A percentile compares a stretch with the other conserved stretches of the same genome.
These are phyloP conservation scores for Eristalis tenax DNA, from an alignment of 2,888 invertebrate genomes.

Conservation along the genomic window DNA sequence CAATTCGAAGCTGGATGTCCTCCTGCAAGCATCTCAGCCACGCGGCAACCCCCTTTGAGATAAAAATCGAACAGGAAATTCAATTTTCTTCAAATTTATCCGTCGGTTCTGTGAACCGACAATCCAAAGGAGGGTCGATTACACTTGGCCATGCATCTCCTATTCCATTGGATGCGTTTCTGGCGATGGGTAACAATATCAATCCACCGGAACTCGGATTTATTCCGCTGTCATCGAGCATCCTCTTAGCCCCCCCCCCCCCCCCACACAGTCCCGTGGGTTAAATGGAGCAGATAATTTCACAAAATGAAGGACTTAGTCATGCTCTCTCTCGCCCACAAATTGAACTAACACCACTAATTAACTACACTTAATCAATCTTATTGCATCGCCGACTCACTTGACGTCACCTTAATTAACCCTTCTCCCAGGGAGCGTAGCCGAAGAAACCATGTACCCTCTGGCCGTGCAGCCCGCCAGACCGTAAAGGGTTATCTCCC, in stretches of 20 bases:
- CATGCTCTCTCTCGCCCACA: constrained; percentile 17
- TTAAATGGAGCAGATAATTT: constrained; percentile 46
- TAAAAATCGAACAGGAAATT: background rate
- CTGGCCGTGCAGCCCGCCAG: background rate
- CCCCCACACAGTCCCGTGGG: background rate
- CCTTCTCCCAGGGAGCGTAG: constrained; percentile 32
- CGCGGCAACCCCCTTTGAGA: no score
- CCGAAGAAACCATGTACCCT: constrained; percentile 23
- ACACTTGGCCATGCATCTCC: background rate
- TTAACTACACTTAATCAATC: constrained; percentile 69
- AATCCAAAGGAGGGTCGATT: background rate
- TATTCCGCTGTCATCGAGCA: constrained; percentile 13
- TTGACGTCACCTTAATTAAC: constrained; percentile 60
- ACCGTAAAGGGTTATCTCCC: constrained; percentile 29
- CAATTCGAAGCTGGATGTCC: no score
- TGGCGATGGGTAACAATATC: constrained; percentile 20
- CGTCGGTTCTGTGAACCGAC: background rate
- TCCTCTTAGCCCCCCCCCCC: background rate
- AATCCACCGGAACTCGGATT: constrained; percentile 45
- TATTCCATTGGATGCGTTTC: constrained; percentile 46
- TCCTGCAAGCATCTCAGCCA: no score
- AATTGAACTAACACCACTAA: constrained; percentile 54
- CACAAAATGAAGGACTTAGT: constrained; percentile 5
- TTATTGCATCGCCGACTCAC: constrained; percentile 34
- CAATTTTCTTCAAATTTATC: constrained; percentile 7